A percentile compares a stretch with the other conserved stretches of the same genome.
These are phyloP conservation scores for Lordiphosa mommai DNA, from an alignment of 1,140 invertebrate species.

Conservation along the genomic window DNA sequence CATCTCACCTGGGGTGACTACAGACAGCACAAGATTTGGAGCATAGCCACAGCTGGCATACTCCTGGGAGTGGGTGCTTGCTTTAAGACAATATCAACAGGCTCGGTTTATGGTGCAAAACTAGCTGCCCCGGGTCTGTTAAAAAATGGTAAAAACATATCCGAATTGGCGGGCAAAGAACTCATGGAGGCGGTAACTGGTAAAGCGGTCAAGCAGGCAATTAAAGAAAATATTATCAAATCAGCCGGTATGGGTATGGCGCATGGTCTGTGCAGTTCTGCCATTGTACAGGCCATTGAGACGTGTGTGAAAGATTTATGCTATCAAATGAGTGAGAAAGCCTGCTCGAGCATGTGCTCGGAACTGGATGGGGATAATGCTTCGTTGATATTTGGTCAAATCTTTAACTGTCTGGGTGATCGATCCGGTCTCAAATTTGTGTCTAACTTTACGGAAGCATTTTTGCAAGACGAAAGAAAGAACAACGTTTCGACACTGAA, in stretches of 20 bases:
- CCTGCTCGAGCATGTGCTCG: too few relatives aligned
- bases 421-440: neutral
- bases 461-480: too few relatives aligned
- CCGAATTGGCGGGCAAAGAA: neutral
- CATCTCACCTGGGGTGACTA: neutral
- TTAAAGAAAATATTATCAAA: neutral
- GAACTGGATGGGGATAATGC: neutral
- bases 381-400: neutral
- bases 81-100: too few relatives aligned
- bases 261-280: neutral
- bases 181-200: neutral
- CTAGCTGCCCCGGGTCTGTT: neutral
- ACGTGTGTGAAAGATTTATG: neutral
- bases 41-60: neutral
- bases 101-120: neutral
- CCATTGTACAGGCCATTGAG: neutral
- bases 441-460: neutral
- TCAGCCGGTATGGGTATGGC: neutral
- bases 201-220: neutral
- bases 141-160: neutral
- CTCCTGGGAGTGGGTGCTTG: neutral
- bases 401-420: neutral
- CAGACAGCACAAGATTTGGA: neutral
- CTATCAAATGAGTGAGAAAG: neutral
- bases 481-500: too few relatives aligned